Conservation (phyloP, 2,113 vertebrate genomes). For the Charina bottae region DNA sequence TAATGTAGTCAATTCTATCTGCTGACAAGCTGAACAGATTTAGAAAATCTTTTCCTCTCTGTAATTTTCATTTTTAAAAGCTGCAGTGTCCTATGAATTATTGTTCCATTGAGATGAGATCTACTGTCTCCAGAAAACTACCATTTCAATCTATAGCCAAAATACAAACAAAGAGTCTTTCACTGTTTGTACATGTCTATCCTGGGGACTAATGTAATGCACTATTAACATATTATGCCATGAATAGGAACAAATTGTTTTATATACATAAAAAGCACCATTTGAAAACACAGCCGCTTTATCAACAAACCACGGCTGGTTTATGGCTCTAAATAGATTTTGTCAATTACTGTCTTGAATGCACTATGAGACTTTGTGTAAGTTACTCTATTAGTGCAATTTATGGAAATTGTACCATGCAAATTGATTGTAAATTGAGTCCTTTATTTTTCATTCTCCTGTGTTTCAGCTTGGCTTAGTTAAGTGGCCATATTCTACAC, state of each 20-base stretch:
- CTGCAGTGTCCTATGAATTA: slow-evolving; percentile 26
- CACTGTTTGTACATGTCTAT: slow-evolving; percentile 43
- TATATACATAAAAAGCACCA: slow-evolving; percentile 40
- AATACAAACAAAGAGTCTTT: slow-evolving; percentile 37
- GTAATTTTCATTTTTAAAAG: slow-evolving; percentile 35
- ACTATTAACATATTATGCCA: slow-evolving; percentile 32
- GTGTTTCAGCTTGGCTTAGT: slow-evolving; percentile 35
- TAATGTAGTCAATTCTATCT: slow-evolving; percentile 43
- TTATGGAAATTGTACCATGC: slow-evolving; percentile 60
- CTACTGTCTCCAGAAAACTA: slow-evolving; percentile 34
- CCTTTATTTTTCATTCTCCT: slow-evolving; percentile 53
- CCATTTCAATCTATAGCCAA: slow-evolving; percentile 39
- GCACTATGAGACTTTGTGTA: slow-evolving; percentile 63
- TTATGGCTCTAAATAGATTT: slow-evolving; percentile 67
- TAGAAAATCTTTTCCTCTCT: slow-evolving; percentile 41
- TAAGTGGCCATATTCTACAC: slow-evolving; percentile 48
- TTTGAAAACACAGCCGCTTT: slow-evolving; percentile 57
- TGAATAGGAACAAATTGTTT: slow-evolving; percentile 63
- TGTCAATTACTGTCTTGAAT: slow-evolving; percentile 59
- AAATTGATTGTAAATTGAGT: slow-evolving; percentile 59
- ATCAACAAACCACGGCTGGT: slow-evolving; percentile 36
- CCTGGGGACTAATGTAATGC: slow-evolving; percentile 31
- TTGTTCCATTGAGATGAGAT: slow-evolving; percentile 35
- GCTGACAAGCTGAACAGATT: slow-evolving; percentile 36
- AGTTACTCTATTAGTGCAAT: slow-evolving; percentile 66